phyloP scores from a whole-genome alignment of 2,888 invertebrate genomes.

The Meliscaeva auricollis region DNA sequence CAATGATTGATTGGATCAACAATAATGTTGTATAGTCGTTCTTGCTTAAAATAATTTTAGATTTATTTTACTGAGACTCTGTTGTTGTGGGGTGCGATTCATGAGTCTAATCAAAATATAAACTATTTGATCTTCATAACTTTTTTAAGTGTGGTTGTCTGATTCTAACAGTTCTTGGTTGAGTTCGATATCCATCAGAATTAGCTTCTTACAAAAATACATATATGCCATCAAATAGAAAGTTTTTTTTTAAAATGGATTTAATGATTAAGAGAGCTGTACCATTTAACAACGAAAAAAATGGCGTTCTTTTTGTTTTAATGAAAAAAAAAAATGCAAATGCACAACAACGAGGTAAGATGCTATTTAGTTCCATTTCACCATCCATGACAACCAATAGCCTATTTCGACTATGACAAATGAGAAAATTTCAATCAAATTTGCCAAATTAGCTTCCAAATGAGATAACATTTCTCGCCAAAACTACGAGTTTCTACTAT shows the following conservation, averaged over 20 bases:
- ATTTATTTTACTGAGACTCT: neutral
- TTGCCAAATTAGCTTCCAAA: too few species aligned
- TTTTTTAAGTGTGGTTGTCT: conserved; percentile 1
- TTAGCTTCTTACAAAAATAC: neutral
- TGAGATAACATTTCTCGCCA: too few species aligned
- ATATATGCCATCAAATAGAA: neutral
- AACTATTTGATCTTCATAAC: neutral
- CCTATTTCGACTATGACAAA: too few species aligned
- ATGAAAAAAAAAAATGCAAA: too few species aligned
- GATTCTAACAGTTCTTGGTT: neutral
- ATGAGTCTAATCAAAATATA: neutral
- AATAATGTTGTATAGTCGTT: conserved; percentile 47
- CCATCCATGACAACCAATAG: too few species aligned
- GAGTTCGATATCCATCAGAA: neutral
- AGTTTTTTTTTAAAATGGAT: conserved; percentile 2
- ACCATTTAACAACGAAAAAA: too few species aligned
- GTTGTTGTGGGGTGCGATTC: neutral
- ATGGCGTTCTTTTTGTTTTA: too few species aligned
- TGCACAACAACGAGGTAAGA: too few species aligned
- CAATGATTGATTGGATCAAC: conserved; percentile 71
- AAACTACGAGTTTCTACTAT: too few species aligned
- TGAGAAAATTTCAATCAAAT: too few species aligned
- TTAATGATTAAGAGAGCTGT: too few species aligned
- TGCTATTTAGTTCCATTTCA: too few species aligned
- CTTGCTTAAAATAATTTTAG: conserved; percentile 4